Base-by-base conservation (phyloP, 2,888 invertebrate species). In the Prionchulus punctatus region DNA sequence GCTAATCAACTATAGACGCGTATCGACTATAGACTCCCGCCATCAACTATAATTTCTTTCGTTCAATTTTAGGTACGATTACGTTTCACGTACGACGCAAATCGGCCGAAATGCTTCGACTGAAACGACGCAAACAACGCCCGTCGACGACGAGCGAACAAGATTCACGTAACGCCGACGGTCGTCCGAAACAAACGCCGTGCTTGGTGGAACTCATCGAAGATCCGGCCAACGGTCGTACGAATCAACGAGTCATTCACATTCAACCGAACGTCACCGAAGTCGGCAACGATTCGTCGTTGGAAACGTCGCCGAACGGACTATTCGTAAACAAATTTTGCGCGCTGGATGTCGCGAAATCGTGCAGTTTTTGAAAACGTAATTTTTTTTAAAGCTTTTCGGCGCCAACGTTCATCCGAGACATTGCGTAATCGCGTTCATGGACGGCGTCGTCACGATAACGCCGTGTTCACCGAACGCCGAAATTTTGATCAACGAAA, bases 71-170 rank as follows among this genome's bases (percentile, higher is more conserved):
- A 87, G 91, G 91, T 75, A 89, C 89, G 69, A 86, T 94, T 71
- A 92, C 91, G 85, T 94, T 94, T 75, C 92, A 94, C 77, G 87
- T 94, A 72, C 81, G 90, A 70, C 80, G 89, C n/a, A n/a, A n/a
- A n/a, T n/a, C n/a, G n/a, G n/a, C n/a, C n/a, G n/a, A n/a, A n/a
- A n/a, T n/a, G n/a, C n/a, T n/a, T n/a, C n/a, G n/a, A n/a, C n/a
- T n/a, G n/a, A n/a, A n/a, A n/a, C n/a, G n/a, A n/a, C n/a, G n/a
- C n/a, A n/a, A n/a, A n/a, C n/a, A n/a, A n/a, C n/a, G n/a, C n/a
- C n/a, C n/a, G n/a, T n/a, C n/a, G n/a, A n/a, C n/a, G n/a, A n/a
- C n/a, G n/a, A n/a, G n/a, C n/a, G n/a, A n/a, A n/a, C n/a, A n/a
- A n/a, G n/a, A n/a, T n/a, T n/a, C n/a, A n/a, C n/a, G n/a, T n/a